Evolutionary conservation across 2,113 vertebrate genomes (phyloP), one percentile per base, ranked within the genome.

Genomic region (Bostrychus sinensis): DNA sequence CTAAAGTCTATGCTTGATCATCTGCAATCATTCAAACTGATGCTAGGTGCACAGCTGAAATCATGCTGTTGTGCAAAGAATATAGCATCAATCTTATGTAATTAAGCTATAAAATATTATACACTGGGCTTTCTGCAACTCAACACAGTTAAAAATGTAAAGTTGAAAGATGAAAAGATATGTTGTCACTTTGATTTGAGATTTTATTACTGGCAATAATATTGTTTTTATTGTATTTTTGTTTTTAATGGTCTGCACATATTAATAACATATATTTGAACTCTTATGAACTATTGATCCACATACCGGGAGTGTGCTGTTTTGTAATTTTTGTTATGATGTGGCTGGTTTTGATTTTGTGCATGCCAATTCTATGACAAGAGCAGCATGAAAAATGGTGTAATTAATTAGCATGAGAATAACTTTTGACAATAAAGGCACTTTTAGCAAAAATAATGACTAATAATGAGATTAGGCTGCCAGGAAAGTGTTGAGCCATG

Each of bases 11-110:
- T 66, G 54, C 55, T 11, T 50, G 45, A 41, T 4, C 7, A 39
- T 19, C 56, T 71, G 59, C n/a, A 66, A 70, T 59, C 66, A 67
- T 46, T 79, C 36, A 58, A 22, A 30, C 39, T 60, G 14, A 50
- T 62, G 34, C 39, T 19, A 30, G 48, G 38, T 54, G 56, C 25
- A 22, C 39, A 42, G 7, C 14, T 39, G 37, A 39, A 39, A 14
- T 4, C 32, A 34, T 34, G 6, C 32, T 34, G 3, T 34, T 34
- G 6, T 34, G 32, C n/a, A n/a, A n/a, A n/a, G n/a, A n/a, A n/a
- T n/a, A n/a, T n/a, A n/a, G n/a, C n/a, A n/a, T n/a, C n/a, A n/a
- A n/a, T n/a, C n/a, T n/a, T n/a, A n/a, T n/a, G n/a, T n/a, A n/a
- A n/a, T n/a, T n/a, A n/a, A n/a, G n/a, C n/a, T n/a, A n/a, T n/a